Base-by-base conservation (phyloP, 2,113 vertebrate genomes). In the Sardina pilchardus region DNA sequence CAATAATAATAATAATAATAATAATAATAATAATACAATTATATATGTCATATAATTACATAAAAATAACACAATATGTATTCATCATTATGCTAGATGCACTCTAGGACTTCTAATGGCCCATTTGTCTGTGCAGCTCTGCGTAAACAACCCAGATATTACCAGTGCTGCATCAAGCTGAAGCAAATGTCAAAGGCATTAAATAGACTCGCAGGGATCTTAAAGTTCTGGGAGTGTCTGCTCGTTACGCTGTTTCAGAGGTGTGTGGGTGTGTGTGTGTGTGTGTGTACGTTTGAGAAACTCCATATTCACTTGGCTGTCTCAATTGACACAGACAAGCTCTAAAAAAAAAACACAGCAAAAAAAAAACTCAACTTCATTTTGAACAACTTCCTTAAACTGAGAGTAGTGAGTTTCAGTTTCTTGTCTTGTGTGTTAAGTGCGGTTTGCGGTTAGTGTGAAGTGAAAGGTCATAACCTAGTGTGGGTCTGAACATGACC, bases 401-500 rank as follows among this genome's bases (percentile, higher is more conserved):
- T 17, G 24, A 21, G 4, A 80, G 75, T 81, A 26, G 6, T 80
- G 6, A 75, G 81, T 78, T 50, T 81, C 71, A 81, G 85, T 86
- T 90, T 90, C 90, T 84, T 45, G 36, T 82, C 87, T 34, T 88
- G 75, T 82, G 83, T 85, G 82, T 24, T 43, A 48, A 59, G 87
- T 56, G 67, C 17, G 30, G 67, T 75, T 75, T 75, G 67, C 16
- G 67, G 67, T 36, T 75, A 75, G 67, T 14, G 26, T 1, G 30
- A 75, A 75, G 12, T 16, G 26, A 75, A 71, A 71, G 30, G 14
- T 75, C 10, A 14, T 30, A 75, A 75, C 67, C 30, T 75, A 17
- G 30, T 30, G 5, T 75, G 16, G 30, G 10, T 75, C 67, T 75
- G 0, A 75, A 12, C 14, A 36, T 16, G 26, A 75, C 63, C 63